These are phyloP conservation scores for Asteroscopus sphinx DNA, from an alignment of 2,888 invertebrate genomes.

Conservation along the genomic window DNA sequence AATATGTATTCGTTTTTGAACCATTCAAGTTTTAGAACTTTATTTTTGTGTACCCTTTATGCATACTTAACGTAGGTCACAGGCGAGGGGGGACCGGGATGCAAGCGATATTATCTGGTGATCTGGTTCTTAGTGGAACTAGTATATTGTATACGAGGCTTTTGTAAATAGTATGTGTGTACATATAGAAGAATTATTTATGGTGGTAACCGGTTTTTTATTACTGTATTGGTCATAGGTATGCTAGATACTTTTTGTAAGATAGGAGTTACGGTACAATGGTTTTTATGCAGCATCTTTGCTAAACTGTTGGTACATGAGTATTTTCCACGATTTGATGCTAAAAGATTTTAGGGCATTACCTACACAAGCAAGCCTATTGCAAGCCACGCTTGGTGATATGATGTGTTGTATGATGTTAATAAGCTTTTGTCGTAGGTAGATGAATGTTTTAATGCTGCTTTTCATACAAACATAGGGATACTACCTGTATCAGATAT, in stretches of 20 bases:
- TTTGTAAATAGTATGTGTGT: slow-evolving; percentile 33
- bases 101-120: slow-evolving; percentile 46
- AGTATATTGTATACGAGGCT: slow-evolving; percentile 9
- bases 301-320: too few relatives aligned
- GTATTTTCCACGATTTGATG: too few relatives aligned
- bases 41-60: slow-evolving; percentile 79
- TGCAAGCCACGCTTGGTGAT: too few relatives aligned
- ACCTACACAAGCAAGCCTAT: too few relatives aligned
- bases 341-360: too few relatives aligned
- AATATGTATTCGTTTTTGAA: slow-evolving; percentile 71
- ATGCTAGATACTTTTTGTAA: slow-evolving; percentile 19
- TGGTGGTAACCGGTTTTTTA: slow-evolving; percentile 27
- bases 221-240: slow-evolving; percentile 11
- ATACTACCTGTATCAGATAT: too few relatives aligned
- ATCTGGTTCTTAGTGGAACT: slow-evolving; percentile 36
- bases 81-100: slow-evolving; percentile 54
- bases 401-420: too few relatives aligned
- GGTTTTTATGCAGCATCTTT: background rate
- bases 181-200: slow-evolving; percentile 24
- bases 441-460: too few relatives aligned
- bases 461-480: too few relatives aligned
- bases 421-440: too few relatives aligned
- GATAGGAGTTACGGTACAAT: slow-evolving; percentile 15
- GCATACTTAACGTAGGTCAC: slow-evolving; percentile 67
- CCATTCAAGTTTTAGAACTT: slow-evolving; percentile 69